A percentile compares a stretch with the other conserved stretches of the same genome.
Evolutionary conservation across 2,797 vertebrate species (phyloP).

Genomic region (Anolis apletophallus): DNA sequence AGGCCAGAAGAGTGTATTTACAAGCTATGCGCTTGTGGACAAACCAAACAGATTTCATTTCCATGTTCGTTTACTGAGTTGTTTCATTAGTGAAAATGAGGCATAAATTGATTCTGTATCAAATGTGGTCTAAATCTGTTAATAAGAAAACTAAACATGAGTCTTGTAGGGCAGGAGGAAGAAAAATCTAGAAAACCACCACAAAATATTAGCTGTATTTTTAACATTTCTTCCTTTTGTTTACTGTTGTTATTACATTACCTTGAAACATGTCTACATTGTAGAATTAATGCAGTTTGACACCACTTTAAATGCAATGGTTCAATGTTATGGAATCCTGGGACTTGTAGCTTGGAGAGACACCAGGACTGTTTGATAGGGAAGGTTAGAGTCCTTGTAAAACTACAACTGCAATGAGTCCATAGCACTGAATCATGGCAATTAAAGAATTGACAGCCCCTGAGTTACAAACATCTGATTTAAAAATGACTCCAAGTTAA

Average conservation of each 20-base stretch:
- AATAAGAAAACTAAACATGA: slow-evolving; percentile 61
- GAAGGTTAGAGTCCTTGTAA: too few relatives aligned
- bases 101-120: slow-evolving; percentile 60
- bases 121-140: slow-evolving; percentile 60
- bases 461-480: too few relatives aligned
- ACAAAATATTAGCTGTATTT: slow-evolving; percentile 54
- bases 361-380: too few relatives aligned
- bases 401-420: too few relatives aligned
- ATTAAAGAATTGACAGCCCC: too few relatives aligned
- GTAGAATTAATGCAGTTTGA: too few relatives aligned
- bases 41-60: slow-evolving; percentile 67
- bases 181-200: slow-evolving; percentile 43
- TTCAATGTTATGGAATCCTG: too few relatives aligned
- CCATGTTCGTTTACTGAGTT: slow-evolving; percentile 62
- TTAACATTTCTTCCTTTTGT: slow-evolving; percentile 44
- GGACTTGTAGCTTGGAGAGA: too few relatives aligned
- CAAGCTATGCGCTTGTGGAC: slow-evolving; percentile 49
- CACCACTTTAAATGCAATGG: too few relatives aligned
- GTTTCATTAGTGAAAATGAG: slow-evolving; percentile 64
- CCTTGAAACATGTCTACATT: neutral
- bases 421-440: too few relatives aligned
- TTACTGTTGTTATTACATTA: neutral
- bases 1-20: slow-evolving; percentile 61
- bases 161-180: slow-evolving; percentile 42
- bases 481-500: too few relatives aligned